These are phyloP conservation scores for Rafetus swinhoei DNA, from an alignment of 2,113 vertebrate genomes.

Conservation along the genomic window DNA sequence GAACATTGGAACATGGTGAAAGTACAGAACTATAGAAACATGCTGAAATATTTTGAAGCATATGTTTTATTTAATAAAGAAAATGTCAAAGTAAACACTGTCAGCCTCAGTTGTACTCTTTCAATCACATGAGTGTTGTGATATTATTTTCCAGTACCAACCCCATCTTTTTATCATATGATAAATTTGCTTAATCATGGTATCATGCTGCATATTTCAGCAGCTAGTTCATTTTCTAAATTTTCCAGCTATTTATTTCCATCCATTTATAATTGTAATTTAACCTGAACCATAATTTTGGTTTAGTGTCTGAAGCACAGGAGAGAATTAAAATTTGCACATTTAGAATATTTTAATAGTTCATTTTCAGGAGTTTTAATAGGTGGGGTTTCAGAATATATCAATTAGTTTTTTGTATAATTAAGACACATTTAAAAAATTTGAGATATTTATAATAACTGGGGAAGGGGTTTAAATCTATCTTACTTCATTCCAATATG, in stretches of 20 bases:
- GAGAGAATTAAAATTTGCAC: neutral
- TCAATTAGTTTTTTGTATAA: neutral
- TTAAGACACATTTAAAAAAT: neutral
- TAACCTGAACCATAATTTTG: neutral
- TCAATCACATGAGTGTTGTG: neutral
- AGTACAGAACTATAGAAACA: neutral
- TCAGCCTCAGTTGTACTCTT: neutral
- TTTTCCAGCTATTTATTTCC: neutral
- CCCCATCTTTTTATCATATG: neutral
- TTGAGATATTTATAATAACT: neutral
- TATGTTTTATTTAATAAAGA: neutral
- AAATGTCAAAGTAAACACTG: neutral
- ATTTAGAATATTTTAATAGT: neutral
- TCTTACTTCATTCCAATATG: conserved; percentile 13
- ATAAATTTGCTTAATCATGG: neutral
- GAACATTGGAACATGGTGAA: neutral
- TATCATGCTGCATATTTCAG: neutral
- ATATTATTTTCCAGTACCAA: neutral
- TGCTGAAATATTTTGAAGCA: neutral
- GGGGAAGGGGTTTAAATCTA: neutral
- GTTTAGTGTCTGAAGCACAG: neutral
- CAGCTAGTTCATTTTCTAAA: neutral
- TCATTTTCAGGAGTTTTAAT: neutral
- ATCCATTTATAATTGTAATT: neutral
- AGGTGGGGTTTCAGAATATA: neutral